Conservation (phyloP, 2,888 invertebrate genomes). For the Neuroscelio doddi region DNA sequence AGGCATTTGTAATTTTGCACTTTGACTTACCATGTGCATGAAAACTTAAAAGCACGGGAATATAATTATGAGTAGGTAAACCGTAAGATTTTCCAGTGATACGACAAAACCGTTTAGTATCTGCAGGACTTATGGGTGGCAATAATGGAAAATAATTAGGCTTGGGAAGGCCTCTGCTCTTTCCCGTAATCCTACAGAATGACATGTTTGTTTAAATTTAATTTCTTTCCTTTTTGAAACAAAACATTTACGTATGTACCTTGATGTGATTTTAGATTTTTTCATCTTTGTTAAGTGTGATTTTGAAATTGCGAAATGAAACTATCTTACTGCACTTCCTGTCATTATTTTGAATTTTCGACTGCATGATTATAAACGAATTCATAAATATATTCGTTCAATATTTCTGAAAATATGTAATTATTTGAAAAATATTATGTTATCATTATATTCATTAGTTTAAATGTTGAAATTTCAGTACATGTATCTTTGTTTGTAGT, state of each 20-base stretch:
- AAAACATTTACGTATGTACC: neutral
- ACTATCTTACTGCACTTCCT: too few relatives aligned
- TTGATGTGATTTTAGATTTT: too few relatives aligned
- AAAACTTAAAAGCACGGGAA: constrained; percentile 80
- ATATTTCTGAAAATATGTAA: too few relatives aligned
- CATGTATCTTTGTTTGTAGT: neutral
- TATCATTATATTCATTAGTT: too few relatives aligned
- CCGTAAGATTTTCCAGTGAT: constrained; percentile 86
- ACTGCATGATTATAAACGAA: too few relatives aligned
- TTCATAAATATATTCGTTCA: too few relatives aligned
- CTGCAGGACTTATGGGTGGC: constrained; percentile 87
- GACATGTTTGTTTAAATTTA: constrained; percentile 74
- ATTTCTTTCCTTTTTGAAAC: neutral
- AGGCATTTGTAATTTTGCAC: constrained; percentile 79
- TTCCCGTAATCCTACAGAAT: constrained; percentile 87
- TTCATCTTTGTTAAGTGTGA: too few relatives aligned
- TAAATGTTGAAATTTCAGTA: too few relatives aligned
- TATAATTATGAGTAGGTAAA: constrained; percentile 83
- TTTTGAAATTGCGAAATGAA: too few relatives aligned
- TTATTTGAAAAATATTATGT: too few relatives aligned
- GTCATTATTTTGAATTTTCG: too few relatives aligned
- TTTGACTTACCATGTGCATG: constrained; percentile 72
- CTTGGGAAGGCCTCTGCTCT: constrained; percentile 84
- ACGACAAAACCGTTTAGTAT: constrained; percentile 84
- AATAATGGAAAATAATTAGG: constrained; percentile 88